Conservation (phyloP, 92 coral and sea anemone genomes). For the Plumapathes pennacea region DNA sequence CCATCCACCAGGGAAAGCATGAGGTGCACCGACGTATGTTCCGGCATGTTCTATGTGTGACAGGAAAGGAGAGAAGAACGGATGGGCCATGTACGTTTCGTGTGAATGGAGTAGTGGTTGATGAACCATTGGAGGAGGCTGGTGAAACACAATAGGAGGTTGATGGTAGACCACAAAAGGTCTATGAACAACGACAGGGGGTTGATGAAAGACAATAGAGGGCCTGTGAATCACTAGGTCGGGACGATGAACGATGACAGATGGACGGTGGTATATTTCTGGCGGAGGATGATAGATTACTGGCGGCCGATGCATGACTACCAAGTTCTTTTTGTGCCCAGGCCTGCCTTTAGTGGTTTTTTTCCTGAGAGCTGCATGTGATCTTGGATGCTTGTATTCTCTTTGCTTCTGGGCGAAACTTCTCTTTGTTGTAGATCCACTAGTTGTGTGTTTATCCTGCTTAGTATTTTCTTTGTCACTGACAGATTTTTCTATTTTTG, state of each 20-base stretch:
- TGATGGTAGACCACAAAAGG: slow-evolving; percentile 87
- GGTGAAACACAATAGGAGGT: slow-evolving; percentile 85
- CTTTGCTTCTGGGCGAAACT: slow-evolving; percentile 2
- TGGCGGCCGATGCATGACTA: slow-evolving; percentile 91
- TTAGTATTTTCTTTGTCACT: slow-evolving; percentile 17
- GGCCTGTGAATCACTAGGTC: slow-evolving; percentile 91
- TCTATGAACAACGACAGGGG: slow-evolving; percentile 81
- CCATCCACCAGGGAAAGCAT: slow-evolving; percentile 62
- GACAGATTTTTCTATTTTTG: slow-evolving; percentile 59
- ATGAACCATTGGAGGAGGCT: slow-evolving; percentile 87
- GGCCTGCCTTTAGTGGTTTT: slow-evolving; percentile 12
- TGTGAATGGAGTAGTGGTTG: slow-evolving; percentile 82
- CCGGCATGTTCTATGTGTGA: slow-evolving; percentile 64
- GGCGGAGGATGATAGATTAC: slow-evolving; percentile 94
- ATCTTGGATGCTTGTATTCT: neutral
- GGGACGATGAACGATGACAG: slow-evolving; percentile 77
- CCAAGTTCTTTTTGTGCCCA: slow-evolving; percentile 76
- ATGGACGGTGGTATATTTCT: slow-evolving; percentile 88
- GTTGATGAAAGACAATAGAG: slow-evolving; percentile 81
- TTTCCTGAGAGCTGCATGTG: neutral
- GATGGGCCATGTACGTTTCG: slow-evolving; percentile 79
- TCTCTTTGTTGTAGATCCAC: slow-evolving; percentile 3
- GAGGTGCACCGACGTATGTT: slow-evolving; percentile 76
- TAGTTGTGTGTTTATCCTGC: slow-evolving; percentile 6
- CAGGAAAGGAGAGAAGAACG: slow-evolving; percentile 58